Base-by-base conservation (phyloP, 1,140 invertebrate species). In the Drosophila burlai region DNA sequence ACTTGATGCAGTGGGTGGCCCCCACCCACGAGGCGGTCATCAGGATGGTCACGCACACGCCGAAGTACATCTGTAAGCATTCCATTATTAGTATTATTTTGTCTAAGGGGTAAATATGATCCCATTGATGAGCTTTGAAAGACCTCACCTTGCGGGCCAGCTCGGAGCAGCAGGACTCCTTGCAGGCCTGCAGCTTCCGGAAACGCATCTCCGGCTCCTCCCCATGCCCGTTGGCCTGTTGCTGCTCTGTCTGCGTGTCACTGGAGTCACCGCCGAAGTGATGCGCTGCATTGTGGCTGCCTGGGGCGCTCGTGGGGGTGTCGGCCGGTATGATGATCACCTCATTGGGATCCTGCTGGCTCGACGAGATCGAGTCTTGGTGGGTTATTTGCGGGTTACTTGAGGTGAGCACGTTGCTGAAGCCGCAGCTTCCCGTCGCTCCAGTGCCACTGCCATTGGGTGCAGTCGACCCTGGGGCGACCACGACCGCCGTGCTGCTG, bases 1-100 rank as follows among this genome's bases (percentile, higher is more conserved):
- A 96, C 94, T 98, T 98, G 75, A 98, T 96, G 91, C 96, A 96
- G 91, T 98, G 97, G 5, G 97, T 97, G 11, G 97, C 96, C 13
- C 97, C 97, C 31, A 98, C 97, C 97, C 97, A 98, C n/a, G 96
- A 96, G 16, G 95, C 95, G 24, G 97, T 97, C 54, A 98, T 95
- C 75, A 96, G 95, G 49, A 97, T 94, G 38, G 96, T 98, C 63
- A 98, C 96, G 93, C 97, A 96, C 58, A 98, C 95, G 42, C 97
- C 97, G 89, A 96, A 97, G 87, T 97, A 97, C 91, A 97, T 97
- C 96, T 97, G 18, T 18, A 45, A 46, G 9, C 18, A 11, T 10
- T 15, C 11, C 7, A 15, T 13, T 38, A 8, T 52, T 18, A n/a
- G 15, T 10, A 36, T 16, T 9, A 8, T 16, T 34, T 21, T 34